Conservation (phyloP, 2,888 invertebrate species). For the Chaitophorus viminalis region DNA sequence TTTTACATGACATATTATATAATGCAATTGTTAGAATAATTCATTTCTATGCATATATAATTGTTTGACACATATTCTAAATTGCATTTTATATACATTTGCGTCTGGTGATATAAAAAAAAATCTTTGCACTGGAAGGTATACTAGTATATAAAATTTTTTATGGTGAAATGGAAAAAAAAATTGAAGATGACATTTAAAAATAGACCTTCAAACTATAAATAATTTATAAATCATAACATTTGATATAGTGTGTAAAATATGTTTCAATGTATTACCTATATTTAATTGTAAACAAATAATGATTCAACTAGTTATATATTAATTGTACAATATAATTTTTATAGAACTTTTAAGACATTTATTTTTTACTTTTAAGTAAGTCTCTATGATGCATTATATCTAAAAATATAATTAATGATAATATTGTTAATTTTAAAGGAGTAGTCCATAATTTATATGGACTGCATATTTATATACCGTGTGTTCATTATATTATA, state of each 20-base stretch:
- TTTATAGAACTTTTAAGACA: too few species aligned
- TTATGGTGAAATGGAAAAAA: not conserved
- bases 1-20: not conserved
- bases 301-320: too few species aligned
- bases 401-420: too few species aligned
- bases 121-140: not conserved
- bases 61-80: not conserved
- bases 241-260: not conserved
- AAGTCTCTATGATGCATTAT: too few species aligned
- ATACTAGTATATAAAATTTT: not conserved
- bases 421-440: too few species aligned
- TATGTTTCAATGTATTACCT: not conserved
- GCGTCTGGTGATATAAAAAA: not conserved
- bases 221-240: not conserved
- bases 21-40: not conserved
- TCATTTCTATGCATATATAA: not conserved
- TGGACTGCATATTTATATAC: too few species aligned
- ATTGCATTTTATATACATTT: not conserved
- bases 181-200: constrained; percentile 19
- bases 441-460: too few species aligned
- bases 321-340: too few species aligned
- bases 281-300: not conserved
- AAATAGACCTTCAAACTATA: not conserved
- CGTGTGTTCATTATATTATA: too few species aligned
- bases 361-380: too few species aligned